phyloP scores from a whole-genome alignment of 2,888 invertebrate species.

The Trichogramma dendrolimi region DNA sequence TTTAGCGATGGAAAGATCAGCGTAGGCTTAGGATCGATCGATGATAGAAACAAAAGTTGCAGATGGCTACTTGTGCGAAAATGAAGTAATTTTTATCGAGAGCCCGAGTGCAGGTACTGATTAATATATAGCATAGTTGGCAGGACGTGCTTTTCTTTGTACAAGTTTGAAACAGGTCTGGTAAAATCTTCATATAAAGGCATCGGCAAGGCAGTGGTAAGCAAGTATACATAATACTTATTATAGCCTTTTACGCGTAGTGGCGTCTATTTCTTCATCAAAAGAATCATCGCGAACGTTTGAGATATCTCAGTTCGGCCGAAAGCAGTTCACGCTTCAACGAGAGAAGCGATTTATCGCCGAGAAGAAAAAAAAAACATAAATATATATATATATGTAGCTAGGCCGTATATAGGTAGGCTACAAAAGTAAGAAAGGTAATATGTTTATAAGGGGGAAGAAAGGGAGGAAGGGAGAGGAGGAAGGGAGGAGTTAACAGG shows the following conservation, averaged over 20 bases:
- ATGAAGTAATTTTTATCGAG: no score
- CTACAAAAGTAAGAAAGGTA: not conserved
- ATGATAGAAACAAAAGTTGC: no score
- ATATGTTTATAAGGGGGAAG: not conserved
- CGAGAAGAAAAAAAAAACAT: constrained; percentile 1
- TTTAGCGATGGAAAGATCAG: no score
- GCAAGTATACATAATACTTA: no score
- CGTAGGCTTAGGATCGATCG: no score
- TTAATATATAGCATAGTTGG: no score
- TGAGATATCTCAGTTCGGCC: constrained; percentile 19
- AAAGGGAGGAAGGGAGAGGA: not conserved
- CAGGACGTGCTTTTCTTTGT: no score
- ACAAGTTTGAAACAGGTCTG: no score
- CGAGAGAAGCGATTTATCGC: constrained; percentile 23
- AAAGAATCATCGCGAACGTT: constrained; percentile 17
- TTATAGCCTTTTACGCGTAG: not conserved
- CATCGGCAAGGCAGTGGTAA: no score
- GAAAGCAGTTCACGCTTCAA: constrained; percentile 16
- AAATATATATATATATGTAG: not conserved
- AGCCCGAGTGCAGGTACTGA: no score
- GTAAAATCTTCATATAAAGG: no score
- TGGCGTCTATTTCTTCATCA: constrained; percentile 22
- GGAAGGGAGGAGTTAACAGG: not conserved
- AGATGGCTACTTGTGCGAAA: no score
- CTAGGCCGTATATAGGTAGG: not conserved